A percentile compares a stretch with the other conserved stretches of the same genome.
Conservation (phyloP, 2,113 vertebrate genomes). For the Gallinago paraguaiae region DNA sequence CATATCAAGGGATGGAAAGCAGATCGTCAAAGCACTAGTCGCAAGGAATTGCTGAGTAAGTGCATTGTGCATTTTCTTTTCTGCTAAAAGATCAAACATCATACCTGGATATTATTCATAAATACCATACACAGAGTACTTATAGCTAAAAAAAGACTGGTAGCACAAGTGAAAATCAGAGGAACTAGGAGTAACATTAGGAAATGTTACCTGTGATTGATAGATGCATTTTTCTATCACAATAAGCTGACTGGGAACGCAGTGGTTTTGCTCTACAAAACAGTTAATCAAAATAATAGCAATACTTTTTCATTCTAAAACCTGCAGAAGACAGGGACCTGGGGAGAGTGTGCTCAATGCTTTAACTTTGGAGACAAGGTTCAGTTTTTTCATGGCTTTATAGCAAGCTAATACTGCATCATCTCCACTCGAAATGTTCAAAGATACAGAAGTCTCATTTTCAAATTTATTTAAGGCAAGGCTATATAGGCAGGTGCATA, state of each 20-base stretch:
- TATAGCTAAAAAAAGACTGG: not conserved
- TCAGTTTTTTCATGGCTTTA: not conserved
- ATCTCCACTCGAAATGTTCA: not conserved
- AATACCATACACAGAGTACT: not conserved
- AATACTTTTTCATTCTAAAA: not conserved
- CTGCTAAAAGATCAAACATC: not conserved
- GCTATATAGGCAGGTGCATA: not conserved
- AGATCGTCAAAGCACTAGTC: not conserved
- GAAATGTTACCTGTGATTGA: not conserved
- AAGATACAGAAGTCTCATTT: not conserved
- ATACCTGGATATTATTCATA: constrained; percentile 5
- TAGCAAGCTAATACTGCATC: not conserved
- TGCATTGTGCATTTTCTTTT: not conserved
- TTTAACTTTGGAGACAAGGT: not conserved
- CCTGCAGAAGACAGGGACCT: not conserved
- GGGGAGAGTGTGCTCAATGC: not conserved
- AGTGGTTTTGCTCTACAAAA: not conserved
- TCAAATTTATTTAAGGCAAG: not conserved
- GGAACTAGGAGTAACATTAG: not conserved
- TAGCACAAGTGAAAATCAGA: not conserved
- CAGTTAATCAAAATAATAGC: not conserved
- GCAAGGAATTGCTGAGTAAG: constrained; percentile 18
- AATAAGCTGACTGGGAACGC: not conserved
- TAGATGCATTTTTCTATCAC: not conserved
- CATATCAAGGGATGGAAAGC: not conserved